phyloP scores from a whole-genome alignment of 2,797 vertebrate genomes.

The Macropus fuliginosus region DNA sequence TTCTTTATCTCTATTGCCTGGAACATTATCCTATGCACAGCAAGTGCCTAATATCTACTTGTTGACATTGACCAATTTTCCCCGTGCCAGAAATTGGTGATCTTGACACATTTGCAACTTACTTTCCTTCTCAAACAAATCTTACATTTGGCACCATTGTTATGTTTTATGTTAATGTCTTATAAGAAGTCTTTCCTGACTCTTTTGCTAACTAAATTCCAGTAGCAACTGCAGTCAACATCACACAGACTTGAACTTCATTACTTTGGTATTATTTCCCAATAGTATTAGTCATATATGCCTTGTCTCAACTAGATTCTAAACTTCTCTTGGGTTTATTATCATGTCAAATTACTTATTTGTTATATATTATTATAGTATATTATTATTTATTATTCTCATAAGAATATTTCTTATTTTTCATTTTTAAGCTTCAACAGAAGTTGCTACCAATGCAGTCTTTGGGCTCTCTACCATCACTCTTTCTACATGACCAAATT shows the following conservation, averaged over 20 bases:
- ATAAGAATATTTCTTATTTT: not conserved
- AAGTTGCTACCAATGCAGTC: not conserved
- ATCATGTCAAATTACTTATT: not conserved
- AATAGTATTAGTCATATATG: not conserved
- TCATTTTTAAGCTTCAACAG: not conserved
- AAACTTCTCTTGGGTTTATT: slow-evolving; percentile 11
- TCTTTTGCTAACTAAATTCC: slow-evolving; percentile 3
- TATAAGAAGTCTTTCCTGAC: not conserved
- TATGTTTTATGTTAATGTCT: not conserved
- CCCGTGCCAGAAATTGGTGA: not conserved
- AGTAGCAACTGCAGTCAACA: not conserved
- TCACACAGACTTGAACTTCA: not conserved
- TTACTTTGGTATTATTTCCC: not conserved
- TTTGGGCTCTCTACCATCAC: not conserved
- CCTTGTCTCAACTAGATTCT: not conserved
- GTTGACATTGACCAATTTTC: not conserved
- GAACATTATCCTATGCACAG: not conserved
- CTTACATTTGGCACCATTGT: not conserved
- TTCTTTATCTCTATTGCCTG: not conserved
- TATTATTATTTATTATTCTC: not conserved
- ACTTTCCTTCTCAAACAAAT: not conserved
- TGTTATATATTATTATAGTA: not conserved
- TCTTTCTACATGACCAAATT: not conserved
- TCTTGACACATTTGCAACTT: not conserved
- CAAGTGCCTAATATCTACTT: slow-evolving; percentile 3